Evolutionary conservation across 2,797 vertebrate genomes (phyloP).

Genomic region (Bovichtus diacanthus): DNA sequence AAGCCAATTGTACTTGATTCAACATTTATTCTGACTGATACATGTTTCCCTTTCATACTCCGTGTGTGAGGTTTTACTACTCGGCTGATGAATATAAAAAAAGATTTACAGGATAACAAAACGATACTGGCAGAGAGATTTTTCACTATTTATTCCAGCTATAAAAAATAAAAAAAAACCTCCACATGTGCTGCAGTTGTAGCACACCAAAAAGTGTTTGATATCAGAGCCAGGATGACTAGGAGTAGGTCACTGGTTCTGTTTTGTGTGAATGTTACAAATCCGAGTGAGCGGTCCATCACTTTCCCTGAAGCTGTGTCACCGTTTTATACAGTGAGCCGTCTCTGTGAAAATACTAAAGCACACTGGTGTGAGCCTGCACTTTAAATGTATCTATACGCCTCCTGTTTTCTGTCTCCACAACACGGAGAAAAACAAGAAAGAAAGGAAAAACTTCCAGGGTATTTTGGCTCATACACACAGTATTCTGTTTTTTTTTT

Average conservation of each 20-base stretch:
- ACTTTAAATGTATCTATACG: slow-evolving; percentile 61
- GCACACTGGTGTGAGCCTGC: slow-evolving; percentile 53
- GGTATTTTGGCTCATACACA: slow-evolving; percentile 23
- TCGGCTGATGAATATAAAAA: slow-evolving; percentile 37
- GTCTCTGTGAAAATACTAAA: slow-evolving; percentile 65
- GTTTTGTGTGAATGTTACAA: slow-evolving; percentile 56
- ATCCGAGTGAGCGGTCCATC: slow-evolving; percentile 52
- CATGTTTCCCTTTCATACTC: slow-evolving; percentile 61
- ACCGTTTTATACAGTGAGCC: slow-evolving; percentile 67
- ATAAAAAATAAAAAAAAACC: slow-evolving; percentile 3
- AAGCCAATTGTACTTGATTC: slow-evolving; percentile 77
- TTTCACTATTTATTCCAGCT: slow-evolving; percentile 42
- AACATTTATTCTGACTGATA: slow-evolving; percentile 72
- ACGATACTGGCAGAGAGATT: slow-evolving; percentile 27
- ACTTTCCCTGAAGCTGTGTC: slow-evolving; percentile 77
- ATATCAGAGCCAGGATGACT: slow-evolving; percentile 72
- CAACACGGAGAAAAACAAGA: slow-evolving; percentile 18
- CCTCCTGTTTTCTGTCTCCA: slow-evolving; percentile 60
- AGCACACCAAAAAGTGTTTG: slow-evolving; percentile 60
- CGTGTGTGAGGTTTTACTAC: slow-evolving; percentile 44
- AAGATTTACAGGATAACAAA: slow-evolving; percentile 52
- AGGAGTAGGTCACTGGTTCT: slow-evolving; percentile 62
- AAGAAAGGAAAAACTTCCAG: slow-evolving; percentile 22
- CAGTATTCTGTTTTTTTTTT: slow-evolving; percentile 8
- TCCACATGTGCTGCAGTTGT: slow-evolving; percentile 45